Base-by-base conservation (phyloP, 1,140 invertebrate species). In the Listronotus oregonensis region DNA sequence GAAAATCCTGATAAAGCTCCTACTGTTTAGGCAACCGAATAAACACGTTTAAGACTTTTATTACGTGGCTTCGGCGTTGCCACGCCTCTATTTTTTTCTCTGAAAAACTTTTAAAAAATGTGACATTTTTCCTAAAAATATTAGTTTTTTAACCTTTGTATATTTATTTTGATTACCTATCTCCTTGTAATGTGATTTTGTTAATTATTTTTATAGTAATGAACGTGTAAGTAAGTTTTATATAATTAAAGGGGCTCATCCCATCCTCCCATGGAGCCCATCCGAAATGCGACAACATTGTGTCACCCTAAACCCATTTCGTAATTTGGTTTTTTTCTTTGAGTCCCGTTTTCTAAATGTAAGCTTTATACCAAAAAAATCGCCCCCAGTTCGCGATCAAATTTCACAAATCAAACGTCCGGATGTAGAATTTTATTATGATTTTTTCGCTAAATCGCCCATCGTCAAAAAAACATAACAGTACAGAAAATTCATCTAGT, bases 11-110 rank as follows among this genome's bases (percentile, higher is more conserved):
- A 37, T 37, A 9, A 12, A 37, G 6, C 6, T 34, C 6, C n/a
- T 37, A 14, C 12, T 37, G 9, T 4, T 47, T 54, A 68, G 67
- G 71, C 71, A 72, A 72, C 71, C 71, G 49, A 55, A 56, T 42
- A 63, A 62, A 63, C 67, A 66, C 31, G 18, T 54, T 34, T 46
- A 15, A 50, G 60, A 68, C 57, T 63, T 67, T 68, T 68, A 70
- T 72, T 72, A 72, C 71, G 71, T 72, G 71, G 71, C 70, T 66
- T 27, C 59, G 52, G n/a, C 51, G 65, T 56, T 67, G 65, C 65
- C 57, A 49, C 34, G n/a, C 15, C 15, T 40, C 32, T 10, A 27
- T 46, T 55, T 64, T 27, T 64, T 64, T 64, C 42, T 47, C 32
- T 31, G 6, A 57, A 47, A 39, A n/a, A 55, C 34, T 55, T 55